Conservation (phyloP, 2,888 invertebrate species). For the Andricus curvator region DNA sequence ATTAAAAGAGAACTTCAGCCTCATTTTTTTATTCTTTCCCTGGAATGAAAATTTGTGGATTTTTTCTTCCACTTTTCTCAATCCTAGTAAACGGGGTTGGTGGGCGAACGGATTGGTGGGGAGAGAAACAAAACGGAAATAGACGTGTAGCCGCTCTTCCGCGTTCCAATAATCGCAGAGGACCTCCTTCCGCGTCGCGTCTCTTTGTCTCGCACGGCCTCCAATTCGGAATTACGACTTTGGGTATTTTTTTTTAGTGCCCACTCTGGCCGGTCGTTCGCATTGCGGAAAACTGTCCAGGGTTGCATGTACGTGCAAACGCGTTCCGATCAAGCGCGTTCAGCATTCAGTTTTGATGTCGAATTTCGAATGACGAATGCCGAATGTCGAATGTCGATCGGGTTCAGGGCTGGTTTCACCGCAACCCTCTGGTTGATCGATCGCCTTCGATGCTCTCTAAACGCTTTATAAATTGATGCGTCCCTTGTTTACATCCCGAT, state of each 20-base stretch:
- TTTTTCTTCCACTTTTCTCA: constrained; percentile 47
- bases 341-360: constrained; percentile 40
- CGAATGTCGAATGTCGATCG: constrained; percentile 17
- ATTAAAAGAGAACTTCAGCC: not conserved
- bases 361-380: constrained; percentile 9
- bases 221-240: constrained; percentile 41
- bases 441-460: constrained; percentile 26
- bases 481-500: constrained; percentile 28
- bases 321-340: constrained; percentile 16
- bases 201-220: constrained; percentile 63
- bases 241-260: constrained; percentile 35
- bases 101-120: constrained; percentile 50
- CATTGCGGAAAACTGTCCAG: constrained; percentile 54
- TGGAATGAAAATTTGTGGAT: not conserved
- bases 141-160: constrained; percentile 67
- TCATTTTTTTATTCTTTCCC: not conserved
- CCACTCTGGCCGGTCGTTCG: constrained; percentile 51
- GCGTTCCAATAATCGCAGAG: constrained; percentile 70
- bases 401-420: constrained; percentile 22
- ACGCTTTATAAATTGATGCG: constrained; percentile 38
- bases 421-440: constrained; percentile 33
- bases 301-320: constrained; percentile 15
- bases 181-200: constrained; percentile 56
- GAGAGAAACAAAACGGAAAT: constrained; percentile 69
- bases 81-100: constrained; percentile 50